Evolutionary conservation across 2,888 invertebrate species (phyloP), one percentile per base, ranked within the genome.

Genomic region (Drosophila flavopinicola): DNA sequence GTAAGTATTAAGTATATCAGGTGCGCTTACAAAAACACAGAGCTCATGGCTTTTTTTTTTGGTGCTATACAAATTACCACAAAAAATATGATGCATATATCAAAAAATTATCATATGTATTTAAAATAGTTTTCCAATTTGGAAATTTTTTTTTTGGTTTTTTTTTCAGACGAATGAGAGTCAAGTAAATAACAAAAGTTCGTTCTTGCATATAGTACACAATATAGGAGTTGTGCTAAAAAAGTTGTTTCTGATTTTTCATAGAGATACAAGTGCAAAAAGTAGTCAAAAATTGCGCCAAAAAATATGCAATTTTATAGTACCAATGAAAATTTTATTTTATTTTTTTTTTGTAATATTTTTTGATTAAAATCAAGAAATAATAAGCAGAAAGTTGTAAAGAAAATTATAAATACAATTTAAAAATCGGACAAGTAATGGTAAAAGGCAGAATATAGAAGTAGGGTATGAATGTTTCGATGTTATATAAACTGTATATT

Each of bases 1-100:
- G 42, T 59, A 49, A 57, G 44, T 71, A 58, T 32, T 41, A 47
- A 41, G 41, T 66, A 48, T 67, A 69, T 66, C 44, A 73, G 66
- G 69, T 75, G 77, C 80, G 63, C 52, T 75, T 84, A 86, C 72
- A 86, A 82, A 84, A 69, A 87, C 86, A 85, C 75, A 75, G 66
- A 87, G 76, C 73, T 75, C 60, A 65, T 58, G 70, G 53, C 42
- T 35, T 35, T 54, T 52, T 51, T 47, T 61, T 58, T 38, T 66
- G 72, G 87, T 87, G 87, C 89, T 87, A 85, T 88, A 88, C 88
- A 88, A 87, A 88, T 88, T 85, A 88, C 87, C 87, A 87, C 89
- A 88, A 88, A 87, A 82, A 88, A 59, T 78, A 72, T 59, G 68
- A 83, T 87, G 80, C 80, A 82, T 75, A 87, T 80, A 76, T 69